phyloP scores from a whole-genome alignment of 2,888 invertebrate genomes.

The Cybosia mesomella region DNA sequence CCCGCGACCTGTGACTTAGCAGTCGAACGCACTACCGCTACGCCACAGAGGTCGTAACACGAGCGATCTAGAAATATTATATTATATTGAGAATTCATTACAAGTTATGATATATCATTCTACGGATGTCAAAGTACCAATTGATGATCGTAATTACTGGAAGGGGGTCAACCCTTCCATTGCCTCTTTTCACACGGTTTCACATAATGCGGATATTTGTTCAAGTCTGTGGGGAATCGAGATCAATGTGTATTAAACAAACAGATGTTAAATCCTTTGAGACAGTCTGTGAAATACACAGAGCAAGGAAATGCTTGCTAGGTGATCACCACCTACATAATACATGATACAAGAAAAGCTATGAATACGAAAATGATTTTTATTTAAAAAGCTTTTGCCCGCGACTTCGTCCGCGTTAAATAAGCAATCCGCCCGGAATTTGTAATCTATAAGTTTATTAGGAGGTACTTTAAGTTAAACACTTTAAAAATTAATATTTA shows the following conservation, averaged over 20 bases:
- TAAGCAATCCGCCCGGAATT: too few relatives aligned
- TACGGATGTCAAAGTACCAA: slow-evolving; percentile 37
- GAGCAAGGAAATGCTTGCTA: neutral
- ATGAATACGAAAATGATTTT: neutral
- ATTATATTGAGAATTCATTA: slow-evolving; percentile 12
- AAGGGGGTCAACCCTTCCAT: slow-evolving; percentile 35
- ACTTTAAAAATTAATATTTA: too few relatives aligned
- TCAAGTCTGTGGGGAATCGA: neutral
- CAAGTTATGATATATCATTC: slow-evolving; percentile 33
- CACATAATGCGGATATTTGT: neutral
- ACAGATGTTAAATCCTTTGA: neutral
- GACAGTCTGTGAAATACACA: neutral
- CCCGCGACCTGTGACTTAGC: too few relatives aligned
- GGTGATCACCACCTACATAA: too few relatives aligned
- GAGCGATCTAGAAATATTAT: neutral
- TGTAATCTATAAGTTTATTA: too few relatives aligned
- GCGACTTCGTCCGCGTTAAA: too few relatives aligned
- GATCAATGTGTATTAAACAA: neutral
- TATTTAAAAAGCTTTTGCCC: neutral
- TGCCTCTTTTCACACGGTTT: slow-evolving; percentile 1
- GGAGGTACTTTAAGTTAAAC: too few relatives aligned
- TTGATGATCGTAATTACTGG: slow-evolving; percentile 26
- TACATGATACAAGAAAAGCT: neutral
- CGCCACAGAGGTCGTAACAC: too few relatives aligned
- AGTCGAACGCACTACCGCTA: too few relatives aligned